Evolutionary conservation across 2,797 vertebrate genomes (phyloP), one percentile per base, ranked within the genome.

Genomic region (Odontamblyopus lacepedii): DNA sequence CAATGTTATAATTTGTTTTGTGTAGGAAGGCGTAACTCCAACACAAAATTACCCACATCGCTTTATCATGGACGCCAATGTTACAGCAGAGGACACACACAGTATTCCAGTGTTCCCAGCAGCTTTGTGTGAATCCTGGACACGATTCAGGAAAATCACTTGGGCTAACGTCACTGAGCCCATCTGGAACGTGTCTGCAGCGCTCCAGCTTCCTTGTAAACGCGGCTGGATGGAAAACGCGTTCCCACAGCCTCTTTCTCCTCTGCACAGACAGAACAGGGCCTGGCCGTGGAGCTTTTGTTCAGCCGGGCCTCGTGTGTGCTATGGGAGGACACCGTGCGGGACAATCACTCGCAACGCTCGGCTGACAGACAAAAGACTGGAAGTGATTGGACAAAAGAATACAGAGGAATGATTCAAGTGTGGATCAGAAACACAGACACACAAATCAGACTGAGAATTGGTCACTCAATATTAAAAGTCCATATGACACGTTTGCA

Each of bases 221-320:
- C 65, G 53, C 66, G 61, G 53, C 70, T 74, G 69, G 66, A 55
- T 61, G 85, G 80, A 86, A 83, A 80, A 72, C 73, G 26, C 67
- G 29, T 3, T 67, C 63, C 18, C 23, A 81, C 5, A 55, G 68
- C 63, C 60, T 30, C 67, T 68, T 55, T 26, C 23, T 18, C 71
- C 68, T 92, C 85, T 86, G 79, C 83, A 89, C 83, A 91, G 92
- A 90, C 80, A 76, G 86, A 73, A 72, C 80, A 60, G 30, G 51
- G 30, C 53, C 67, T 4, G 79, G 44, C 44, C 1, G 82, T 80
- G 63, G 73, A 86, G 87, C 84, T 75, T 84, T 78, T 87, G 88
- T 87, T 88, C 79, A 86, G 79, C 83, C 78, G 72, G 82, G 79
- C 85, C 77, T 35, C 38, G 73, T 61, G 59, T 38, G 6, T 73